Evolutionary conservation across 92 coral and sea anemone genomes (phyloP).

Genomic region (Epizoanthus ramosus): DNA sequence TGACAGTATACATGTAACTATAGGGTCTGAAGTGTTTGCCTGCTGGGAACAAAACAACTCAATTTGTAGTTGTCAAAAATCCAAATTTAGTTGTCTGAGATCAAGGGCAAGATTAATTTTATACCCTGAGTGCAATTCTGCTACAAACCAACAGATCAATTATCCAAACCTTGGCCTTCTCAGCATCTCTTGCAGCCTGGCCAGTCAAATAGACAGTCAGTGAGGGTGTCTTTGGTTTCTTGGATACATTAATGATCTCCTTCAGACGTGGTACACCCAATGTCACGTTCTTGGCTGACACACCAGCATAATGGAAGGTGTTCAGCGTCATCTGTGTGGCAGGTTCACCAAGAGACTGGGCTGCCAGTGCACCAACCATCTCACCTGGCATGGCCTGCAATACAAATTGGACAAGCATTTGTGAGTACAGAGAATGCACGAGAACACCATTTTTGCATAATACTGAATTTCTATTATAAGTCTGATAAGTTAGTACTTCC

Average conservation of each 20-base stretch:
- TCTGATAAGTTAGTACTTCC: too few species aligned
- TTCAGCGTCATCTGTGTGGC: slow-evolving; percentile 99
- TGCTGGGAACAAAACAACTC: too few species aligned
- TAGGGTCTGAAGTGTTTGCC: too few species aligned
- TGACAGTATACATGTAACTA: too few species aligned
- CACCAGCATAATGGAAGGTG: slow-evolving; percentile 99
- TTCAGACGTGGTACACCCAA: slow-evolving; percentile 99
- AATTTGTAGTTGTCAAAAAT: too few species aligned
- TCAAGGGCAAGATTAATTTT: background rate
- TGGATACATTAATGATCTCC: slow-evolving; percentile 98
- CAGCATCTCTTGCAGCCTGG: slow-evolving; percentile 99
- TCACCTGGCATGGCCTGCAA: slow-evolving; percentile 95
- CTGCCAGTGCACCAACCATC: slow-evolving; percentile 99
- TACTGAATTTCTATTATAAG: too few species aligned
- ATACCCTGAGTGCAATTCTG: background rate
- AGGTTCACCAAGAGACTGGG: slow-evolving; percentile 99
- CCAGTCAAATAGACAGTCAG: slow-evolving; percentile 95
- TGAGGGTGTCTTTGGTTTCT: slow-evolving; percentile 98
- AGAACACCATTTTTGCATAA: background rate
- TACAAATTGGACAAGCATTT: background rate
- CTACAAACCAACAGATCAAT: too few species aligned
- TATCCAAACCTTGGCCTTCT: slow-evolving; percentile 89
- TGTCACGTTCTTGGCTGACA: slow-evolving; percentile 98
- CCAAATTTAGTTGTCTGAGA: too few species aligned
- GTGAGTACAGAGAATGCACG: background rate